Evolutionary conservation across 2,888 invertebrate genomes (phyloP), one percentile per base, ranked within the genome.

Genomic region (Xylocampa areola): DNA sequence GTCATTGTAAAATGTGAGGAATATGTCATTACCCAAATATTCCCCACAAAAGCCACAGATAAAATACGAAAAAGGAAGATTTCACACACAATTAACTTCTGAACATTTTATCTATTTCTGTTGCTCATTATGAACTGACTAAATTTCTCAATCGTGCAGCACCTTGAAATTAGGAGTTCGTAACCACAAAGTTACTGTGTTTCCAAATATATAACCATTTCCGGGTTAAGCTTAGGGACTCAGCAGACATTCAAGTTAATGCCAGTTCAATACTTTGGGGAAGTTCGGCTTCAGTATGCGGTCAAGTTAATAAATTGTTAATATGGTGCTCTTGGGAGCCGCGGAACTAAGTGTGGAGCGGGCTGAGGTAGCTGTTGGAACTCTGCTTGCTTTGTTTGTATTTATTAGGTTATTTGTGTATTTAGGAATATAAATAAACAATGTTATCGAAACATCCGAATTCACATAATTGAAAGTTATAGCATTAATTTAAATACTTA

Each of bases 271-370:
- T 67, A 67, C 41, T 67, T 41, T 13, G 57, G 7, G 29, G 5
- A 67, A 67, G 39, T 67, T 67, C n/a, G 30, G 37, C 40, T 39
- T 17, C 16, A 25, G 33, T 17, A 8, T 23, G 39, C 40, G 25
- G 43, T 55, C 23, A 43, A 61, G 61, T 52, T 58, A 66, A 62
- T 67, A 67, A 62, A 66, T 67, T 57, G 62, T 57, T 61, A 67
- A 67, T 67, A 62, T 52, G 58, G 48, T 41, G 32, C 55, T 48
- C 49, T 8, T 10, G 61, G 55, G 62, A 44, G 30, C 40, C 29
- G 30, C 30, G 32, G 44, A 11, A 27, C 14, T 58, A 11, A 58
- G 45, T 59, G 32, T 30, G 27, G 33, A n/a, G 17, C 33, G 45
- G 49, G 23, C 21, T 45, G 5, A 30, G 44, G 33, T 33, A 44